Conservation (phyloP, 2,113 vertebrate genomes). For the Calidris pygmaea region DNA sequence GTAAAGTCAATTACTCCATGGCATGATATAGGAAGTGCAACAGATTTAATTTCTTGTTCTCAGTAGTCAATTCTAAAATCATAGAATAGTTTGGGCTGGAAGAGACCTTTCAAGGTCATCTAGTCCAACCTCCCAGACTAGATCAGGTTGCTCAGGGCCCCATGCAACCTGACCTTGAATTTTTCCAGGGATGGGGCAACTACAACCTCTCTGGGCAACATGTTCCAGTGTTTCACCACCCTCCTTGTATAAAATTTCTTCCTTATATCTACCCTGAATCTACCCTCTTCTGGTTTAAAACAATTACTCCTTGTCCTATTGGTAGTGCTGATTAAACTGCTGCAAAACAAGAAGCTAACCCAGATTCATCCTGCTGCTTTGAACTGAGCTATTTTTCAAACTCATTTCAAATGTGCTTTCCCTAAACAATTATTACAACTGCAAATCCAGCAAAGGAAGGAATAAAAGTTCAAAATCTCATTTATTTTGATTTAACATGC, state of each 20-base stretch:
- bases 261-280: not conserved
- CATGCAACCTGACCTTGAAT: not conserved
- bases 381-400: not conserved
- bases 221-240: not conserved
- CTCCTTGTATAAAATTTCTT: not conserved
- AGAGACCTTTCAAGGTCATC: not conserved
- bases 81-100: not conserved
- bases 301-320: not conserved
- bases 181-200: not conserved
- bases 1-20: not conserved
- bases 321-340: not conserved
- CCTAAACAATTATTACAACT: not conserved
- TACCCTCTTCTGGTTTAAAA: not conserved
- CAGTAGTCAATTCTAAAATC: not conserved
- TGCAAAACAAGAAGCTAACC: not conserved
- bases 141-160: not conserved
- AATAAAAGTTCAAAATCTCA: not conserved
- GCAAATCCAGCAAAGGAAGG: not conserved
- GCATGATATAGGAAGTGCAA: not conserved
- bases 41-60: not conserved
- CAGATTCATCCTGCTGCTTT: not conserved
- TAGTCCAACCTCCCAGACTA: not conserved
- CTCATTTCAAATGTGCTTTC: not conserved
- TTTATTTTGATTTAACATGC: not conserved
- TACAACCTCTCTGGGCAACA: not conserved